Evolutionary conservation across 2,888 invertebrate genomes (phyloP).

Genomic region (Teleiodes luculella): DNA sequence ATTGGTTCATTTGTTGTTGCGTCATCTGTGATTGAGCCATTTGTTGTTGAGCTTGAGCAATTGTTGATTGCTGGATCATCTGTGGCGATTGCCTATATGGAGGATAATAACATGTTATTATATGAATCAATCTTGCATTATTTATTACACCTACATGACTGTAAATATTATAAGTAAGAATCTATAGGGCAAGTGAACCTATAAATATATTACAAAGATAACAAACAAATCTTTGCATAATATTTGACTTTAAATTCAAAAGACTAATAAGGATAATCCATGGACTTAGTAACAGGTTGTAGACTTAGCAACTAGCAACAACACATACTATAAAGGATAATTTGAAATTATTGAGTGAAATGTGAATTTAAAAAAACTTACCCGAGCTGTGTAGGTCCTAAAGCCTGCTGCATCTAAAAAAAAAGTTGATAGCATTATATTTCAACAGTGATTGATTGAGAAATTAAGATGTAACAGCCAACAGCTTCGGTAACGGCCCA

Average conservation of each 20-base stretch:
- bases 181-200: too few relatives aligned
- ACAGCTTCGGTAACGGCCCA: background rate
- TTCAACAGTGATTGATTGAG: background rate
- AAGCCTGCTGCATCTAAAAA: slow-evolving; percentile 38
- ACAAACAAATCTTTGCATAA: too few relatives aligned
- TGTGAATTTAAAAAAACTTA: slow-evolving; percentile 18
- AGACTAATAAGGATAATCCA: too few relatives aligned
- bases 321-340: too few relatives aligned
- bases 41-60: slow-evolving; percentile 33
- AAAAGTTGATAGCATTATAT: slow-evolving; percentile 2
- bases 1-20: slow-evolving; percentile 47
- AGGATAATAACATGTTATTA: background rate
- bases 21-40: slow-evolving; percentile 52
- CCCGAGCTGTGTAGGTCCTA: slow-evolving; percentile 30
- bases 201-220: too few relatives aligned
- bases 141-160: too few relatives aligned
- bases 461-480: background rate
- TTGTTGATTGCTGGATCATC: slow-evolving; percentile 13
- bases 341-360: background rate
- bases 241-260: too few relatives aligned
- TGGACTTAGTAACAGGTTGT: too few relatives aligned
- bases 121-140: background rate
- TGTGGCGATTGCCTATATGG: slow-evolving; percentile 26
- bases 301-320: too few relatives aligned
- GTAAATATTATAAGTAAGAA: too few relatives aligned